These are phyloP conservation scores for Fregetta grallaria DNA, from an alignment of 2,113 vertebrate species.

Conservation along the genomic window DNA sequence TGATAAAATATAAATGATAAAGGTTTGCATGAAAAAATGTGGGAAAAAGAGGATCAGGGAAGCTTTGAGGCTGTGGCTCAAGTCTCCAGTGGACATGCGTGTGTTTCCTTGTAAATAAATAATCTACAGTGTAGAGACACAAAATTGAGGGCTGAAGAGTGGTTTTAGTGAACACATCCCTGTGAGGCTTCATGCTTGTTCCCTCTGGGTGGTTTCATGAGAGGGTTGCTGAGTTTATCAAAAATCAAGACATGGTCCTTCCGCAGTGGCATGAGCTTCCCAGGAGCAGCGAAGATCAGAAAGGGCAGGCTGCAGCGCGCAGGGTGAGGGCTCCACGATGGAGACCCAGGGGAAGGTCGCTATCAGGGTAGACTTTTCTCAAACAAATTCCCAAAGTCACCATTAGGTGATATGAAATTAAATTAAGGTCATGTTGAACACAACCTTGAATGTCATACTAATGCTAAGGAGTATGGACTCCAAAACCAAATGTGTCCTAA, in stretches of 20 bases:
- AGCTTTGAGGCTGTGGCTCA: background rate
- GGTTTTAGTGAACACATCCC: background rate
- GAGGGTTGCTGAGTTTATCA: background rate
- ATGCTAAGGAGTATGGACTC: background rate
- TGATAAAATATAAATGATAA: background rate
- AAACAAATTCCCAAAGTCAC: background rate
- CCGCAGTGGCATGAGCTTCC: background rate
- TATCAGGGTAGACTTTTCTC: background rate
- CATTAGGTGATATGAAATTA: background rate
- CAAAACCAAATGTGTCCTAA: background rate
- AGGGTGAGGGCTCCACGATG: background rate
- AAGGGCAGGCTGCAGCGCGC: background rate
- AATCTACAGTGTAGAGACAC: background rate
- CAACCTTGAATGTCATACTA: background rate
- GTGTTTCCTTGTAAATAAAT: background rate
- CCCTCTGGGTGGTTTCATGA: background rate
- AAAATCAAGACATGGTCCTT: background rate
- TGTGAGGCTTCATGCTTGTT: fast-evolving
- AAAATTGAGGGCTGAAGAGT: background rate
- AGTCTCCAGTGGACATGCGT: fast-evolving
- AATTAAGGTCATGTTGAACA: background rate
- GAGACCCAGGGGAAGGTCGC: background rate
- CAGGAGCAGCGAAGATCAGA: background rate
- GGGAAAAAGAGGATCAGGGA: background rate
- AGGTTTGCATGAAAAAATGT: background rate